A percentile compares a stretch with the other conserved stretches of the same genome.
Conservation (phyloP, 2,888 invertebrate species). For the Conops quadrifasciatus region DNA sequence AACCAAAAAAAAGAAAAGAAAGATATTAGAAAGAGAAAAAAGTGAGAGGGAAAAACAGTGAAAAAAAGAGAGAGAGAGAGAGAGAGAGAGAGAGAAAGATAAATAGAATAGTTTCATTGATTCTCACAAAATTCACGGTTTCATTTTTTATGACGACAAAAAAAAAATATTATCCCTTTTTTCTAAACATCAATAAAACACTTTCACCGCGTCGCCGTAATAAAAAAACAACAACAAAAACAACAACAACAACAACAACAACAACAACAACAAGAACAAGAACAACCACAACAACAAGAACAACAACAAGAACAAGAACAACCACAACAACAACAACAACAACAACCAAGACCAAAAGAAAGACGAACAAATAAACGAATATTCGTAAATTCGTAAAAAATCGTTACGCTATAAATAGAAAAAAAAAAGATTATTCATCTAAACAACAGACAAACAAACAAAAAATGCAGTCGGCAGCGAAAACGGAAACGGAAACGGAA, state of each 20-base stretch:
- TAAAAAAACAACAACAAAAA: too few relatives aligned
- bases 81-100: not conserved
- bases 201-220: conserved; percentile 20
- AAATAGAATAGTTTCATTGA: not conserved
- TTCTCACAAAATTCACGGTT: not conserved
- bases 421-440: not conserved
- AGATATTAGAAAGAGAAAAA: conserved; percentile 18
- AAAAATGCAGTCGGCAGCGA: not conserved
- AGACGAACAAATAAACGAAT: not conserved
- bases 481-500: conserved; percentile 13
- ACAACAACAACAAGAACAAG: not conserved
- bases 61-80: conserved; percentile 17
- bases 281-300: not conserved
- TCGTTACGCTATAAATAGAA: not conserved
- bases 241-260: not conserved
- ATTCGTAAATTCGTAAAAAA: conserved; percentile 1
- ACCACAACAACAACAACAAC: not conserved
- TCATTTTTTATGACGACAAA: too few relatives aligned
- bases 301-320: too few relatives aligned
- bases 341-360: not conserved
- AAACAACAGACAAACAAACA: too few relatives aligned
- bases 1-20: conserved; percentile 28
- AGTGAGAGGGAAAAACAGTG: conserved; percentile 15
- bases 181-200: conserved; percentile 16
- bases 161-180: conserved; percentile 13